Conservation (phyloP, 2,113 vertebrate genomes). For the Podilymbus podiceps region DNA sequence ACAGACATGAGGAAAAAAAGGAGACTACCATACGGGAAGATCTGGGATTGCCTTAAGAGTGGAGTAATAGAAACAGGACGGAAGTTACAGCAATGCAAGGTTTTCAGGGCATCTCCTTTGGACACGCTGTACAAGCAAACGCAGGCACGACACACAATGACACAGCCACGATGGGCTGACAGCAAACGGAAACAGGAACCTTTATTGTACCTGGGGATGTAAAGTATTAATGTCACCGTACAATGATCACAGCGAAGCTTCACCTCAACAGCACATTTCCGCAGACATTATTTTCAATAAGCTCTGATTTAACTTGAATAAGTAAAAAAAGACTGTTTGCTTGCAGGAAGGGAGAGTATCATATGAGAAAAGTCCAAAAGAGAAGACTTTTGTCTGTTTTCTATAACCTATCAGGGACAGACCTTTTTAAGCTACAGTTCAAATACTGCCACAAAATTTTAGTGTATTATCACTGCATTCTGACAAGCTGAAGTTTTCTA, state of each 20-base stretch:
- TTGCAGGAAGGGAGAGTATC: background rate
- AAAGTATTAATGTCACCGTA: background rate
- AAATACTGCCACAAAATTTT: background rate
- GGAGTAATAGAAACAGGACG: rapidly evolving
- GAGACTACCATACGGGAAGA: background rate
- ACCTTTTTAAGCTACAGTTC: background rate
- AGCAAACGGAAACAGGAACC: background rate
- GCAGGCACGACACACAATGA: background rate
- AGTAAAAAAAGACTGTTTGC: background rate
- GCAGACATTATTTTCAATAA: background rate
- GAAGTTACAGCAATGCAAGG: background rate
- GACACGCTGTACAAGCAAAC: background rate
- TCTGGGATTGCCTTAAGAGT: background rate
- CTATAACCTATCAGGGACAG: background rate
- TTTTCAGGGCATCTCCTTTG: background rate
- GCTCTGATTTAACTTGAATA: background rate
- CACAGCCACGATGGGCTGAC: background rate
- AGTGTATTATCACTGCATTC: background rate
- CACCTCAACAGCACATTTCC: background rate
- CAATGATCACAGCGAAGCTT: background rate
- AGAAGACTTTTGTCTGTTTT: background rate
- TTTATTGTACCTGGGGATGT: background rate
- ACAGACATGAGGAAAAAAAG: background rate
- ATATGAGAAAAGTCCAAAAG: background rate
- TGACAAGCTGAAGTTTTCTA: background rate